A percentile compares a stretch with the other conserved stretches of the same genome.
These are phyloP conservation scores for Gallinago paraguaiae DNA, from an alignment of 2,113 vertebrate genomes.

Conservation along the genomic window DNA sequence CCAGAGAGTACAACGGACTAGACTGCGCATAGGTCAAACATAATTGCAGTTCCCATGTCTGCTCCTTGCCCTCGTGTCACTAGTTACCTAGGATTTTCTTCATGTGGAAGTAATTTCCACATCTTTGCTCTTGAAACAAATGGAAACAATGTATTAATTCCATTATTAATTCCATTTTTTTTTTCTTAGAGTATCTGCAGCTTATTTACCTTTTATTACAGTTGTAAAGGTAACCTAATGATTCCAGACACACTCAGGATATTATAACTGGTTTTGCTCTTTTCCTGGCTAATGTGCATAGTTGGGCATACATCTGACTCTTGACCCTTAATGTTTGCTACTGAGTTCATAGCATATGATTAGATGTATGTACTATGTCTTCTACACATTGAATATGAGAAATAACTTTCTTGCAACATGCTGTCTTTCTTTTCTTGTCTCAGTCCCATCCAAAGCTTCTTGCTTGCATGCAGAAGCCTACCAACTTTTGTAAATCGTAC, in stretches of 20 bases:
- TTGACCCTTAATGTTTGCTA: neutral
- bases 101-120: neutral
- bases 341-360: neutral
- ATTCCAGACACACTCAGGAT: neutral
- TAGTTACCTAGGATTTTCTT: neutral
- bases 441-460: neutral
- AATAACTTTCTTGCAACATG: neutral
- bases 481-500: neutral
- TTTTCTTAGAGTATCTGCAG: neutral
- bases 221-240: neutral
- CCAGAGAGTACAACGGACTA: neutral
- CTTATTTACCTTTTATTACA: neutral
- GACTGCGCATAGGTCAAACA: neutral
- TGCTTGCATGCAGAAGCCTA: neutral
- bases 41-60: slow-evolving; percentile 3
- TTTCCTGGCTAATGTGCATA: neutral
- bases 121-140: neutral
- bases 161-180: too few relatives aligned
- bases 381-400: neutral
- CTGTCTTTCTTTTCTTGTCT: neutral
- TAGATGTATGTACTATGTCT: neutral
- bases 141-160: neutral
- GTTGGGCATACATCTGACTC: neutral
- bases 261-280: neutral
- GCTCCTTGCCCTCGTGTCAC: neutral